Conservation (phyloP, 2,797 vertebrate genomes). For the Parauchenoglanis punctatus region DNA sequence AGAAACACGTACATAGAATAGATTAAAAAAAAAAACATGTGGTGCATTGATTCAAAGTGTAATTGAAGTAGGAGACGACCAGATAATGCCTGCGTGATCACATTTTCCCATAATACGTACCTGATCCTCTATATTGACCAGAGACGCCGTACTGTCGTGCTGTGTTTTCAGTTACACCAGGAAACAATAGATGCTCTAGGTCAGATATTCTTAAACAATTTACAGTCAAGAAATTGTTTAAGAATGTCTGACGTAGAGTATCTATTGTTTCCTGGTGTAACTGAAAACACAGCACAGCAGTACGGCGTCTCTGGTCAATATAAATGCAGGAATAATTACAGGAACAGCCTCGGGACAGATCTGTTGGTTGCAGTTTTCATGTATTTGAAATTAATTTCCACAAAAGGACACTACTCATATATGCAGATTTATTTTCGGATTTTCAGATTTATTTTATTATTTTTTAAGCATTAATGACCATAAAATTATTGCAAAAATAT, state of each 20-base stretch:
- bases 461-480: neutral
- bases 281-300: slow-evolving; percentile 39
- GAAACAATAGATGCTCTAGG: neutral
- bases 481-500: neutral
- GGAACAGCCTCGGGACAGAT: neutral
- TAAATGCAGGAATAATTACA: neutral
- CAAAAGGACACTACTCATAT: neutral
- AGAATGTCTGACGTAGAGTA: neutral
- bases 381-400: neutral
- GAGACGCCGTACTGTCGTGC: slow-evolving; percentile 11
- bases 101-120: slow-evolving; percentile 37
- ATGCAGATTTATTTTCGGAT: neutral
- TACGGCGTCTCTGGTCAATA: slow-evolving; percentile 38
- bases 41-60: slow-evolving; percentile 37
- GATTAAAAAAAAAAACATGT: slow-evolving; percentile 56
- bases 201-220: neutral
- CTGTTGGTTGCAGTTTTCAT: neutral
- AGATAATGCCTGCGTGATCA: slow-evolving; percentile 30
- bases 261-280: slow-evolving; percentile 27
- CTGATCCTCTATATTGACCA: slow-evolving; percentile 48
- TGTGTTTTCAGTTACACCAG: slow-evolving; percentile 45
- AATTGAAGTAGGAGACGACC: slow-evolving; percentile 43
- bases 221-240: slow-evolving; percentile 1
- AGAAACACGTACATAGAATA: slow-evolving; percentile 54
- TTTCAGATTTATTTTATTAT: no score